A percentile compares a stretch with the other conserved stretches of the same genome.
Evolutionary conservation across 1,140 invertebrate genomes (phyloP).

Genomic region (Portunus trituberculatus): DNA sequence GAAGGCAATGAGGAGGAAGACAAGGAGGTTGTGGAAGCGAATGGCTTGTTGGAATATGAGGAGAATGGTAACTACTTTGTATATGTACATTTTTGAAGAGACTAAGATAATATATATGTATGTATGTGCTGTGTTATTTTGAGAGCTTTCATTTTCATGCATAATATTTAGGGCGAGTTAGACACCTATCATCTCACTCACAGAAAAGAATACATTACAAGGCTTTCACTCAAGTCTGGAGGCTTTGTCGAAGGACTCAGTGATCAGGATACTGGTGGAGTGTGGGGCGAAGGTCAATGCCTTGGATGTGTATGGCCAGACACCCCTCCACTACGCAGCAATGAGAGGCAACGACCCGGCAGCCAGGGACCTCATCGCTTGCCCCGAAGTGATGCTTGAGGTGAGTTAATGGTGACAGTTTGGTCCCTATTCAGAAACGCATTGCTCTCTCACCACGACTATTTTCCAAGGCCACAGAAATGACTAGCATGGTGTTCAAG

Average conservation of each 20-base stretch:
- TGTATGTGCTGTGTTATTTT: no score
- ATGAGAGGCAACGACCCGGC: slow-evolving; percentile 82
- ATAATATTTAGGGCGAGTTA: no score
- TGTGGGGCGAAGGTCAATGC: slow-evolving; percentile 81
- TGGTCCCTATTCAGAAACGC: no score
- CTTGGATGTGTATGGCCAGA: slow-evolving; percentile 81
- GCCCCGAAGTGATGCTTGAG: slow-evolving; percentile 78
- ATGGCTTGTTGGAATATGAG: slow-evolving; percentile 26
- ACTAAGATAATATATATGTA: no score
- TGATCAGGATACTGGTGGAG: slow-evolving; percentile 80
- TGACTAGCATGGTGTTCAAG: no score
- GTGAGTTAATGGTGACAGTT: slow-evolving; percentile 62
- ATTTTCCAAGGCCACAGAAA: no score
- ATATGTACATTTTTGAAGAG: no score
- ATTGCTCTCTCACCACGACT: no score
- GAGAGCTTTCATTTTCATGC: no score
- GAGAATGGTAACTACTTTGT: neutral
- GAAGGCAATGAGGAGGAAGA: neutral
- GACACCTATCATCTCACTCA: neutral
- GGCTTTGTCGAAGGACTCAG: slow-evolving; percentile 68
- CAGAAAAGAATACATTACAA: neutral
- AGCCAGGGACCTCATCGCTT: slow-evolving; percentile 80
- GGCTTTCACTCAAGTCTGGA: neutral
- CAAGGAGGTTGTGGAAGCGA: neutral
- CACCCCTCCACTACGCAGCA: slow-evolving; percentile 82